Conservation (phyloP, 2,888 invertebrate genomes). For the Meteorus cinctellus region DNA sequence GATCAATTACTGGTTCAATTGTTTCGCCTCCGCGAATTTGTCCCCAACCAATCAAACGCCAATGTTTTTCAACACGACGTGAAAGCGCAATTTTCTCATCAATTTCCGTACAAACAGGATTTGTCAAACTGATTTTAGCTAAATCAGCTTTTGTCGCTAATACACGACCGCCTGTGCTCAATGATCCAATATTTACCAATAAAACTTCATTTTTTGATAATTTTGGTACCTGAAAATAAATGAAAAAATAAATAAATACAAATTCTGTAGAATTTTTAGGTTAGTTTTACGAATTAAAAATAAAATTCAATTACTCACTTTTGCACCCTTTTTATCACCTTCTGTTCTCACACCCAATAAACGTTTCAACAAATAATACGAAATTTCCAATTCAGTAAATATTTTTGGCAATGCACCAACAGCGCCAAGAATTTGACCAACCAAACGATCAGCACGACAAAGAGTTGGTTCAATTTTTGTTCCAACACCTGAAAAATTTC, state of each 20-base stretch:
- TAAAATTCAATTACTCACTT: constrained; percentile 75
- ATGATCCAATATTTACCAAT: constrained; percentile 98
- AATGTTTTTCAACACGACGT: constrained; percentile 98
- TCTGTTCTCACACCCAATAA: constrained; percentile 98
- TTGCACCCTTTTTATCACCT: constrained; percentile 99
- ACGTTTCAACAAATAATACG: constrained; percentile 96
- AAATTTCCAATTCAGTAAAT: constrained; percentile 98
- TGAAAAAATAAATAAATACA: neutral
- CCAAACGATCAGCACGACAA: constrained; percentile 98
- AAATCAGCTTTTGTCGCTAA: constrained; percentile 96
- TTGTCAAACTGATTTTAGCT: constrained; percentile 96
- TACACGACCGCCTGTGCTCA: constrained; percentile 98
- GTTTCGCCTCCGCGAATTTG: constrained; percentile 98
- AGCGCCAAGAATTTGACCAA: constrained; percentile 94
- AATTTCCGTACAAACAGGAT: constrained; percentile 98
- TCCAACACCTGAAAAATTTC: constrained; percentile 83
- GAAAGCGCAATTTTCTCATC: constrained; percentile 99
- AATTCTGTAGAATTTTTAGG: too few species aligned
- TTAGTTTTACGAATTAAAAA: too few species aligned
- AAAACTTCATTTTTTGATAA: constrained; percentile 92
- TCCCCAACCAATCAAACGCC: constrained; percentile 99
- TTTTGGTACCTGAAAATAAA: constrained; percentile 83
- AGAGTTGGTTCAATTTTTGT: constrained; percentile 99
- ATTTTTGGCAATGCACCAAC: constrained; percentile 98
- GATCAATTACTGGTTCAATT: constrained; percentile 85